Conservation (phyloP, 2,113 vertebrate genomes). For the Menidia beryllina region DNA sequence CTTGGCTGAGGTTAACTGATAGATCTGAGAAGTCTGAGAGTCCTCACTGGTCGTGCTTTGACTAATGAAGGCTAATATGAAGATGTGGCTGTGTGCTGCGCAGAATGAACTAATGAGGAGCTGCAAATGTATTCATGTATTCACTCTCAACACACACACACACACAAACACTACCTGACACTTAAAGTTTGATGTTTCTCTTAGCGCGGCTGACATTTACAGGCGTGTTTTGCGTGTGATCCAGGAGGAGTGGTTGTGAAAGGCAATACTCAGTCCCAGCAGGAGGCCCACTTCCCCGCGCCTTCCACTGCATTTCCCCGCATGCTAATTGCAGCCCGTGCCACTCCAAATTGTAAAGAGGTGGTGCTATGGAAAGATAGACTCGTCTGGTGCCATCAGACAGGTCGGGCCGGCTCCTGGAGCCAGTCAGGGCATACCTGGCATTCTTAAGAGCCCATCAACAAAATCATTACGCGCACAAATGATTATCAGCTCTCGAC, state of each 20-base stretch:
- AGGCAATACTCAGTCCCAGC: not conserved
- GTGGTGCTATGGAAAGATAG: not conserved
- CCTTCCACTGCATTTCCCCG: not conserved
- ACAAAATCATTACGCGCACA: too few relatives aligned
- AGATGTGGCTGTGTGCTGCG: slow-evolving; percentile 19
- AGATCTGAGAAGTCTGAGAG: slow-evolving; percentile 55
- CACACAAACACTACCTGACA: slow-evolving; percentile 13
- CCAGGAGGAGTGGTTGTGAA: not conserved
- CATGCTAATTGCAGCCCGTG: not conserved
- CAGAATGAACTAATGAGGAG: slow-evolving; percentile 43
- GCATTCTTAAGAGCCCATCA: too few relatives aligned
- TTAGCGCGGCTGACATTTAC: slow-evolving; percentile 2
- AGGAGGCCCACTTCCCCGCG: not conserved
- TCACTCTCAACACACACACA: not conserved
- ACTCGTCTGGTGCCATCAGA: too few relatives aligned
- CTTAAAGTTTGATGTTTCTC: not conserved
- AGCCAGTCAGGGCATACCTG: too few relatives aligned
- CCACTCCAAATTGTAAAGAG: not conserved
- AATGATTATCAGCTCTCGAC: too few relatives aligned
- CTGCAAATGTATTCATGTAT: slow-evolving; percentile 23
- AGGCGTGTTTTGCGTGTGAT: not conserved
- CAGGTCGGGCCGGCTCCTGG: too few relatives aligned
- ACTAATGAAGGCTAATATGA: slow-evolving; percentile 60
- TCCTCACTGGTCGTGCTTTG: slow-evolving; percentile 39
- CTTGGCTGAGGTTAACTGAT: slow-evolving; percentile 46